Evolutionary conservation across 2,113 vertebrate species (phyloP), one percentile per base, ranked within the genome.

Genomic region (Eleginops maclovinus): DNA sequence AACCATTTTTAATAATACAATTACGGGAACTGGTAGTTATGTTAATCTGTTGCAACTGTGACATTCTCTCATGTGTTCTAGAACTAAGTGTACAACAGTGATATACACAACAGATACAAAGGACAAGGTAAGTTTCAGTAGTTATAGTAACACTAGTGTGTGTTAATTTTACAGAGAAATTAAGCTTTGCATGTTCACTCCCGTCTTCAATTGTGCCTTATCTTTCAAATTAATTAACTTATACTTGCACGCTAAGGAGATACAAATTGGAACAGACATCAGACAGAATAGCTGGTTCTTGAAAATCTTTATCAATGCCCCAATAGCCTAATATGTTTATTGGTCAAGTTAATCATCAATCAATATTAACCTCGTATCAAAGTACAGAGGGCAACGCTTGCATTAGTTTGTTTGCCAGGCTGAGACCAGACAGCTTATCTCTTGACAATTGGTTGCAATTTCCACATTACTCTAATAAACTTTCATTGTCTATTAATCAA

Each of bases 281-380:
- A 58, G 7, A 13, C 13, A 36, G 50, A n/a, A 43, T 46, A 49
- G 51, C 47, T 12, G 14, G 22, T 53, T 50, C 53, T 63, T 53
- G 41, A 51, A 77, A 69, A 13, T 31, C 12, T 7, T 75, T 79
- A 83, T 79, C 76, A 69, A 43, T 36, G 58, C 0, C n/a, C 40
- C 5, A 74, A 68, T 70, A 60, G 50, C 28, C 47, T 43, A 31
- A 79, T 82, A 15, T 19, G 28, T 81, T 74, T 71, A 77, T 68
- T 72, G 47, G 24, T 76, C 58, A 78, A 70, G 62, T 46, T 69
- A 68, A 87, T 55, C 10, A 28, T 31, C 28, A 12, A 50, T 87
- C 76, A 72, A 65, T 75, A 81, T 17, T 62, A 51, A 43, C 17
- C 1, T 74, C 1, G 9, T 67, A 58, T 21, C 68, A 72, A 81